Evolutionary conservation across 2,888 invertebrate species (phyloP).

Genomic region (Leptinotarsa haldemani): DNA sequence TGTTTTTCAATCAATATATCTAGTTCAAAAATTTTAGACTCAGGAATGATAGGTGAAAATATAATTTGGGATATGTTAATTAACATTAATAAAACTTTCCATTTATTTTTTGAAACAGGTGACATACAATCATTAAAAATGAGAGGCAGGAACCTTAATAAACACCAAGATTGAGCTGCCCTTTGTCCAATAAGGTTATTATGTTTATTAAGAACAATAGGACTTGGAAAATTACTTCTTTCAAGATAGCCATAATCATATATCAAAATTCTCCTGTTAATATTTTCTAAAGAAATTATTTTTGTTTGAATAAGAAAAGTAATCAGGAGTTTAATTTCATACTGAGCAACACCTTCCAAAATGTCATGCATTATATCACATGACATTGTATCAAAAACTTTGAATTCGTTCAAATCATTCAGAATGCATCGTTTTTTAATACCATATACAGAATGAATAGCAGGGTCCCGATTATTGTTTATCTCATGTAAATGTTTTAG

Average conservation of each 20-base stretch:
- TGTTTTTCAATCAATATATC: constrained; percentile 13
- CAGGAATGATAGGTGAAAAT: neutral
- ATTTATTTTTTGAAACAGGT: constrained; percentile 1
- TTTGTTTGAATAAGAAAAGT: constrained; percentile 8
- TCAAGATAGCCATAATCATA: constrained; percentile 12
- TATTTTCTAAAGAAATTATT: neutral
- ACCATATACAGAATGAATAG: constrained; percentile 11
- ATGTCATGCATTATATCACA: no score
- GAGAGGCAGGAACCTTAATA: constrained; percentile 21
- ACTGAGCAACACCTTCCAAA: no score
- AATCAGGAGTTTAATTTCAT: neutral
- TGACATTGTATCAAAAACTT: no score
- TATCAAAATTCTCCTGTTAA: neutral
- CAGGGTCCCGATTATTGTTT: constrained; percentile 3
- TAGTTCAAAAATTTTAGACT: constrained; percentile 8
- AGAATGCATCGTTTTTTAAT: neutral
- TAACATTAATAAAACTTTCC: constrained; percentile 21
- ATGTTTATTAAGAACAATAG: constrained; percentile 12
- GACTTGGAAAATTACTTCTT: constrained; percentile 3
- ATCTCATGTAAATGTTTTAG: constrained; percentile 1
- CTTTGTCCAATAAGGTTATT: constrained; percentile 25
- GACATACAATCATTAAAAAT: constrained; percentile 21
- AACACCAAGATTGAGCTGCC: constrained; percentile 26
- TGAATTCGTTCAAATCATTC: neutral
- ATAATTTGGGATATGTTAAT: constrained; percentile 10